phyloP scores from a whole-genome alignment of 2,797 vertebrate genomes.

The Urophycis tenuis region DNA sequence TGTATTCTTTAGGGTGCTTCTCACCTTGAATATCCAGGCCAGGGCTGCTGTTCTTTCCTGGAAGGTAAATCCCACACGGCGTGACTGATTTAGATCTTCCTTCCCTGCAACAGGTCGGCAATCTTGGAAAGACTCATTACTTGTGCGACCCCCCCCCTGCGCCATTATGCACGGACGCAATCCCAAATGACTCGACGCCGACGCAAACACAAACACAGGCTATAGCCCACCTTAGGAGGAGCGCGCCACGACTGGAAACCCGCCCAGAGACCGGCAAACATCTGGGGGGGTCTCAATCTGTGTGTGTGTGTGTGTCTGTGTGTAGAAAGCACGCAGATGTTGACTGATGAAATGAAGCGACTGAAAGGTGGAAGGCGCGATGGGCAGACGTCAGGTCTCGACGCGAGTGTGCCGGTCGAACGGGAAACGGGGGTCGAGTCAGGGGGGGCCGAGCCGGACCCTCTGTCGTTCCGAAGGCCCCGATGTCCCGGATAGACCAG shows the following conservation, averaged over 20 bases:
- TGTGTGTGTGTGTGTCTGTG: no score
- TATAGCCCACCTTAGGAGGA: no score
- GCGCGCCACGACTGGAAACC: not conserved
- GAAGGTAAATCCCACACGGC: slow-evolving; percentile 29
- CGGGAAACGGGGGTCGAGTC: no score
- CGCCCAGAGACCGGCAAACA: not conserved
- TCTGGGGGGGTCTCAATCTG: no score
- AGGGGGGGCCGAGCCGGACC: no score
- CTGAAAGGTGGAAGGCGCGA: no score
- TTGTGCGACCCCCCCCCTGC: not conserved
- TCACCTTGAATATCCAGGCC: slow-evolving; percentile 53
- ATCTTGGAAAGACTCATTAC: slow-evolving; percentile 1
- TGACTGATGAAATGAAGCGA: no score
- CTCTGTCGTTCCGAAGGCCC: no score
- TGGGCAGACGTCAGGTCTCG: no score
- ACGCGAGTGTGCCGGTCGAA: no score
- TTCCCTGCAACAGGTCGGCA: not conserved
- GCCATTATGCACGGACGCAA: not conserved
- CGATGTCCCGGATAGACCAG: no score
- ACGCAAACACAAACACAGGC: not conserved
- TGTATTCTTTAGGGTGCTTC: slow-evolving; percentile 6
- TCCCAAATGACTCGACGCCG: not conserved
- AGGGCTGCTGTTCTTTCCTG: slow-evolving; percentile 39
- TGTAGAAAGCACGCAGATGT: no score
- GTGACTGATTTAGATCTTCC: slow-evolving; percentile 33